These are phyloP conservation scores for Heliconius ismenius DNA, from an alignment of 2,888 invertebrate species.

Conservation along the genomic window DNA sequence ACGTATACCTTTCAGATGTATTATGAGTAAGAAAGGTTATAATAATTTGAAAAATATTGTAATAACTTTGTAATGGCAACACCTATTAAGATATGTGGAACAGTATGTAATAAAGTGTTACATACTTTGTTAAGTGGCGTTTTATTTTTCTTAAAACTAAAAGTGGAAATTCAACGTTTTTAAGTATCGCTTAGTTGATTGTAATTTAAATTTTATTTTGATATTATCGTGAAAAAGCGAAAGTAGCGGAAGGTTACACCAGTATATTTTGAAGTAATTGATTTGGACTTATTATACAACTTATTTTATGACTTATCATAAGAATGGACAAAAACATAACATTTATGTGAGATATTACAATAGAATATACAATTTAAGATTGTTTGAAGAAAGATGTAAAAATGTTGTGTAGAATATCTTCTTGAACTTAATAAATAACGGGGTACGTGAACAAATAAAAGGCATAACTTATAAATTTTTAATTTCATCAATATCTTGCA, in stretches of 20 bases:
- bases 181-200: too few species aligned
- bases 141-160: slow-evolving; percentile 42
- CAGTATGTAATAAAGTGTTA: slow-evolving; percentile 73
- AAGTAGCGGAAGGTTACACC: too few species aligned
- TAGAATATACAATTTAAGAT: too few species aligned
- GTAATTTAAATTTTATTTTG: not conserved
- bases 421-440: not conserved
- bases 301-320: too few species aligned
- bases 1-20: not conserved
- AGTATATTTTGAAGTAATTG: too few species aligned
- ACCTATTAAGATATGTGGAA: slow-evolving; percentile 63
- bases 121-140: slow-evolving; percentile 60
- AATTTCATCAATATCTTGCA: slow-evolving; percentile 57
- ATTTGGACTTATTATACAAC: too few species aligned
- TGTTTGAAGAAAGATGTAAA: too few species aligned
- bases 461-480: slow-evolving; percentile 10
- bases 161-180: too few species aligned
- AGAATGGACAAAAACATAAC: too few species aligned
- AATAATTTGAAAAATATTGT: slow-evolving; percentile 54
- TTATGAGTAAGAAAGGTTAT: slow-evolving; percentile 50
- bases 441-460: slow-evolving; percentile 1
- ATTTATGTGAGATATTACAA: too few species aligned
- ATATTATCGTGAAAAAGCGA: too few species aligned
- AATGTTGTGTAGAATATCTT: not conserved
- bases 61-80: slow-evolving; percentile 58